Evolutionary conservation across 2,888 invertebrate genomes (phyloP), one percentile per base, ranked within the genome.

Genomic region (Opisthograptis luteolata): DNA sequence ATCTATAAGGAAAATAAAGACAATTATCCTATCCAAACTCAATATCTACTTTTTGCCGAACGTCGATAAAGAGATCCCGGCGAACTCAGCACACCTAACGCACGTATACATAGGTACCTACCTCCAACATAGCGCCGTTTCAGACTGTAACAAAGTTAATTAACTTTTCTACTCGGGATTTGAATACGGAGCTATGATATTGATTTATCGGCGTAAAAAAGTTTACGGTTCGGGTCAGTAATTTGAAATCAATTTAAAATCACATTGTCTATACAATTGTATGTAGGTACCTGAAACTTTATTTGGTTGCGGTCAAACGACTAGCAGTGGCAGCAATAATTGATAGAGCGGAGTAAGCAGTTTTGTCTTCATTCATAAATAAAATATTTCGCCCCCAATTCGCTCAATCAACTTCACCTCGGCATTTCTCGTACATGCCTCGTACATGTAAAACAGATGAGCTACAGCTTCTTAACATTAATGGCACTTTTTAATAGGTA

Each of bases 131-230:
- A 10, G 19, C 31, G 24, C 31, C 19, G 32, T 22, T 34, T 34
- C 40, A 42, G 36, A 24, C 41, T 46, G 41, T 45, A 30, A 35
- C 40, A 41, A 31, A 52, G 41, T 52, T 37, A 52, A 52, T 52
- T 52, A 52, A 46, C 46, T 52, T 46, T 42, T 42, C 41, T 52
- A 46, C 36, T 36, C 36, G 27, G 41, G 35, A 44, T 40, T 50
- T 32, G 27, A 52, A 52, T 52, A 42, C 34, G 31, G 27, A 43
- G 47, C 36, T 22, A 46, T 32, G 46, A 41, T 51, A 51, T 45
- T 51, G 51, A 45, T 51, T 45, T 50, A 44, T 34, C 20, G 8
- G 15, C 28, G 27, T 10, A 31, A 42, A 36, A 46, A 43, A 50
- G 28, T 39, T 50, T 49, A 35, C 15, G 27, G 10, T 8, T 30